Evolutionary conservation across 2,113 vertebrate genomes (phyloP).

Genomic region (Marmota monax): DNA sequence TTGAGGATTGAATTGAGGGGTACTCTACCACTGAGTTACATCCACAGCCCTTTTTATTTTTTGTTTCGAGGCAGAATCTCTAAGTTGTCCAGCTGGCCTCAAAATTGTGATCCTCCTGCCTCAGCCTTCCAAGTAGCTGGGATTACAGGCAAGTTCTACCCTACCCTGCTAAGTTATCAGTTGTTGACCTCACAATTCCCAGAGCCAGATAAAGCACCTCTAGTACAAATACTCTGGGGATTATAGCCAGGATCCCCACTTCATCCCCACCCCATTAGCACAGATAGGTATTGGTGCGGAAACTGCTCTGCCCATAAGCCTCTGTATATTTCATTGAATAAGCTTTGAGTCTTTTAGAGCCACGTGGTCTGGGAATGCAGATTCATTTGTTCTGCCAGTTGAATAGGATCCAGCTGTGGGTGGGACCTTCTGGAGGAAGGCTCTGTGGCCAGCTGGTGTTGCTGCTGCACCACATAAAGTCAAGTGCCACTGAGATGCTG

Average conservation of each 20-base stretch:
- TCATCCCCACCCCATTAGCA: not conserved
- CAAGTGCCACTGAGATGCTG: not conserved
- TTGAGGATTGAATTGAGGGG: no score
- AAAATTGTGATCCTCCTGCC: no score
- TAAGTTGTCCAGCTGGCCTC: no score
- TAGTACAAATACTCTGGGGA: not conserved
- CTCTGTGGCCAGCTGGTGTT: not conserved
- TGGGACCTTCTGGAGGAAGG: not conserved
- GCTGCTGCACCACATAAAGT: not conserved
- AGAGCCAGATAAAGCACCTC: not conserved
- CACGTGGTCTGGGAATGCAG: not conserved
- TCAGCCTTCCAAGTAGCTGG: no score
- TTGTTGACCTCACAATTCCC: not conserved
- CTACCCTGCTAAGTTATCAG: not conserved
- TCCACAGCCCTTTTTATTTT: no score
- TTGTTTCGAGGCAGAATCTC: no score
- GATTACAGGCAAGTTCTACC: no score
- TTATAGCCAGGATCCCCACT: not conserved
- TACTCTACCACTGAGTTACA: no score
- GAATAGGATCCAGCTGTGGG: not conserved
- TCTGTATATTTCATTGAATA: not conserved
- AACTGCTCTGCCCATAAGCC: not conserved
- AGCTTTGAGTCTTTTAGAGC: not conserved
- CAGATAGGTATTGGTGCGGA: not conserved
- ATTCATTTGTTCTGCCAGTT: not conserved